phyloP scores from a whole-genome alignment of 2,797 vertebrate genomes.

The Oophaga sylvatica region DNA sequence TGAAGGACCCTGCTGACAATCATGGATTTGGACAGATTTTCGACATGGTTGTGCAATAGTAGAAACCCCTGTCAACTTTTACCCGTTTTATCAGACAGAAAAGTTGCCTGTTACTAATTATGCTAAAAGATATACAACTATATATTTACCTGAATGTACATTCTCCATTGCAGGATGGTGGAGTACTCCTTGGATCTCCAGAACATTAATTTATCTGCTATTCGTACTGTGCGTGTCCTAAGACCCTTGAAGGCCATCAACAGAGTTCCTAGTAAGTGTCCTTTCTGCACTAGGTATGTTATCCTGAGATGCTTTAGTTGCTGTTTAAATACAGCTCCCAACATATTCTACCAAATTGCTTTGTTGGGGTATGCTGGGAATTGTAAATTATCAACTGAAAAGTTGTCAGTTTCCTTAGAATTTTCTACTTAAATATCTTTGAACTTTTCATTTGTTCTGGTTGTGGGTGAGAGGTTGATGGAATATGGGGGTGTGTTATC shows the following conservation, averaged over 20 bases:
- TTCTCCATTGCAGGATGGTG: conserved; percentile 81
- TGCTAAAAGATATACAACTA: neutral
- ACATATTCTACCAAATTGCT: neutral
- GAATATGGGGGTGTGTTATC: conserved; percentile 27
- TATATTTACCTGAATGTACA: neutral
- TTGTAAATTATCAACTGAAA: conserved; percentile 4
- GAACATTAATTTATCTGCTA: conserved; percentile 95
- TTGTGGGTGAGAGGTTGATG: conserved; percentile 41
- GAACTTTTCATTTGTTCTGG: conserved; percentile 16
- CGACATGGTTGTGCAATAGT: too few species aligned
- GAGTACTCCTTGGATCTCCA: conserved; percentile 97
- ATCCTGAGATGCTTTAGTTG: neutral
- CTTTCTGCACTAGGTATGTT: conserved; percentile 12
- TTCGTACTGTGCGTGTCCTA: conserved; percentile 93
- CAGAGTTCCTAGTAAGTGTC: conserved; percentile 93
- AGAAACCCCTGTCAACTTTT: neutral
- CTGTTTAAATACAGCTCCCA: neutral
- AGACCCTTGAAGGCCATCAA: conserved; percentile 97
- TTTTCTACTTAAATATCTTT: conserved; percentile 15
- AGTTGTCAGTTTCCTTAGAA: neutral
- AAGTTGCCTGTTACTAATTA: neutral
- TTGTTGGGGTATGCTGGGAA: neutral
- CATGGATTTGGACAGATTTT: too few species aligned
- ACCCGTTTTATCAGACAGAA: neutral
- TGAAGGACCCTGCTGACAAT: too few species aligned